Evolutionary conservation across 1,140 invertebrate species (phyloP).

Genomic region (Laupala kohalensis): DNA sequence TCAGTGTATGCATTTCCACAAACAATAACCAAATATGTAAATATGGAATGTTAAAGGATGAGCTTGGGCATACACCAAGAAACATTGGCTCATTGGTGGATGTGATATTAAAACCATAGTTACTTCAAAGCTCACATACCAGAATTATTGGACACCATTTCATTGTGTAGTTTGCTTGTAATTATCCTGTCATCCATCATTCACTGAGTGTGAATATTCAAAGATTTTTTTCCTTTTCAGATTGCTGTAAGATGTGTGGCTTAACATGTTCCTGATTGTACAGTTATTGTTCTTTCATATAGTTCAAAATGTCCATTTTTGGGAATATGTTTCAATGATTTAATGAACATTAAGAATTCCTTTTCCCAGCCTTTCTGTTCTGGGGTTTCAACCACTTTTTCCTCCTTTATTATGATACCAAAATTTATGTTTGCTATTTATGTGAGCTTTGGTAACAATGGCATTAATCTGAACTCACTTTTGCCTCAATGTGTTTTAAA

Average conservation of each 20-base stretch:
- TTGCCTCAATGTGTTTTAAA: background rate
- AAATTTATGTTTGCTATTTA: background rate
- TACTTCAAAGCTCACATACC: background rate
- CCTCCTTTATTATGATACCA: background rate
- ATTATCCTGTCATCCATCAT: background rate
- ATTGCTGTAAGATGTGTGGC: background rate
- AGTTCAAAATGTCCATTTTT: background rate
- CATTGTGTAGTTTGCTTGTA: background rate
- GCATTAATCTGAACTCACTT: background rate
- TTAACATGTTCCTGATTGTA: background rate
- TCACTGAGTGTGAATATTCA: background rate
- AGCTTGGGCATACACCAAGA: constrained; percentile 23
- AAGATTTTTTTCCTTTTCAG: background rate
- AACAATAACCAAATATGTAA: background rate
- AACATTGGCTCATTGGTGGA: constrained; percentile 39
- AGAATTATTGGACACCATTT: background rate
- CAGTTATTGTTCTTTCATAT: background rate
- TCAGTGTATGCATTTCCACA: background rate
- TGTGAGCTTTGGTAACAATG: background rate
- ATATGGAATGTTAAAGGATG: background rate
- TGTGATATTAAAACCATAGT: constrained; percentile 5
- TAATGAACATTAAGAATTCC: too few species aligned
- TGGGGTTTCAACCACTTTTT: too few species aligned
- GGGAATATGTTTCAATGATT: background rate
- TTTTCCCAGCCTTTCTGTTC: background rate